phyloP scores from a whole-genome alignment of 1,140 invertebrate species.

The Glomeris maerens region DNA sequence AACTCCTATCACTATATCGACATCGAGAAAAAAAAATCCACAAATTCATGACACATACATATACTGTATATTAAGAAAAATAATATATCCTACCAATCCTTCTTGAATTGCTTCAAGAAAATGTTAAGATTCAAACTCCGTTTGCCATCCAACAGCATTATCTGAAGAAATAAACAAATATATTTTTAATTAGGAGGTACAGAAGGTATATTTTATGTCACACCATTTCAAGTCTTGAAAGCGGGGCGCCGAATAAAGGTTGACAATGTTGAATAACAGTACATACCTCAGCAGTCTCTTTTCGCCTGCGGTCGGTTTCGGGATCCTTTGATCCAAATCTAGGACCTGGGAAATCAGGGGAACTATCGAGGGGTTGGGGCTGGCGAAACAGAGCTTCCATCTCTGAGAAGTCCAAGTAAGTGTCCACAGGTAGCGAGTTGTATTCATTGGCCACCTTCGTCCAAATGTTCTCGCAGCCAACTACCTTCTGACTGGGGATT shows the following conservation, averaged over 20 bases:
- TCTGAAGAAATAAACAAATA: constrained; percentile 40
- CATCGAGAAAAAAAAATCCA: too few relatives aligned
- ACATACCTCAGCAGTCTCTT: constrained; percentile 27
- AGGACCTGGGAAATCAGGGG: not conserved
- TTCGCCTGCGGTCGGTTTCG: constrained; percentile 26
- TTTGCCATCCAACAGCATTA: constrained; percentile 81
- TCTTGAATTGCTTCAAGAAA: constrained; percentile 92
- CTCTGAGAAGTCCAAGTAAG: constrained; percentile 73
- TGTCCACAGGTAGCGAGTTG: constrained; percentile 54
- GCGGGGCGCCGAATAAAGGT: not conserved
- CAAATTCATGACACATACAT: not conserved
- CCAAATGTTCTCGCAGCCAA: constrained; percentile 84
- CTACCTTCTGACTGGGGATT: constrained; percentile 70
- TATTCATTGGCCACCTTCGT: constrained; percentile 69
- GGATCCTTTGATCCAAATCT: constrained; percentile 5
- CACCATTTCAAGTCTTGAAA: not conserved
- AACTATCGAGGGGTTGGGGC: constrained; percentile 36
- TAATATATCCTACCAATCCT: constrained; percentile 38
- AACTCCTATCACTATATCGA: too few relatives aligned
- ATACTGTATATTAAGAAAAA: not conserved
- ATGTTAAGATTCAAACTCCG: constrained; percentile 93
- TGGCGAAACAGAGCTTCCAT: constrained; percentile 86
- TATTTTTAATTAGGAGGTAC: not conserved
- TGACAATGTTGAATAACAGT: not conserved
- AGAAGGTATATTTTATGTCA: not conserved